A percentile compares a stretch with the other conserved stretches of the same genome.
These are phyloP conservation scores for Geothlypis trichas DNA, from an alignment of 2,113 vertebrate genomes.

Conservation along the genomic window DNA sequence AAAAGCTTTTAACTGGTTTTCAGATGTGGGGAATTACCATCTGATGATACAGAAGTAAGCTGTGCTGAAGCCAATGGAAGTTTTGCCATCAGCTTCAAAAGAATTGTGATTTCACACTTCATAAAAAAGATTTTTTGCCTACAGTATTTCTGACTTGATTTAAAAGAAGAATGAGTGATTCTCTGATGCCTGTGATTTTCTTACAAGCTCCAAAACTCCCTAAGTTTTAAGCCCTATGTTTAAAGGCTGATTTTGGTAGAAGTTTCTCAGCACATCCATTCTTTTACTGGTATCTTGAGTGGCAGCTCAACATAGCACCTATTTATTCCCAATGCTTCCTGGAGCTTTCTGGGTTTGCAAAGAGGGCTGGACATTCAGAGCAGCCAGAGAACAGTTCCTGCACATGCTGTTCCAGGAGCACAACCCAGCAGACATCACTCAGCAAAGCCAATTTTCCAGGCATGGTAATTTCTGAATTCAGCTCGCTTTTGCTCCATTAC, in stretches of 20 bases:
- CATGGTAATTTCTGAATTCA: not conserved
- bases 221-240: not conserved
- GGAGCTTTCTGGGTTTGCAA: not conserved
- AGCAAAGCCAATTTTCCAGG: not conserved
- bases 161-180: not conserved
- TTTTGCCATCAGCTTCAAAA: not conserved
- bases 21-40: not conserved
- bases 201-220: not conserved
- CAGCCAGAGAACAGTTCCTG: slow-evolving; percentile 9
- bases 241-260: not conserved
- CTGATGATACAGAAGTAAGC: not conserved
- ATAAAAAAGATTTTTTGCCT: not conserved
- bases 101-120: not conserved
- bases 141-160: not conserved
- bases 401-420: not conserved
- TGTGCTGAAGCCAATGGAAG: not conserved
- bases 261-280: not conserved
- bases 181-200: not conserved
- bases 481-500: not conserved
- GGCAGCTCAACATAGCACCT: not conserved
- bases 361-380: not conserved
- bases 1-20: not conserved
- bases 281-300: not conserved
- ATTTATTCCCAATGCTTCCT: not conserved
- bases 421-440: not conserved